Evolutionary conservation across 2,888 invertebrate species (phyloP), one percentile per base, ranked within the genome.

Genomic region (Apamea sordens): DNA sequence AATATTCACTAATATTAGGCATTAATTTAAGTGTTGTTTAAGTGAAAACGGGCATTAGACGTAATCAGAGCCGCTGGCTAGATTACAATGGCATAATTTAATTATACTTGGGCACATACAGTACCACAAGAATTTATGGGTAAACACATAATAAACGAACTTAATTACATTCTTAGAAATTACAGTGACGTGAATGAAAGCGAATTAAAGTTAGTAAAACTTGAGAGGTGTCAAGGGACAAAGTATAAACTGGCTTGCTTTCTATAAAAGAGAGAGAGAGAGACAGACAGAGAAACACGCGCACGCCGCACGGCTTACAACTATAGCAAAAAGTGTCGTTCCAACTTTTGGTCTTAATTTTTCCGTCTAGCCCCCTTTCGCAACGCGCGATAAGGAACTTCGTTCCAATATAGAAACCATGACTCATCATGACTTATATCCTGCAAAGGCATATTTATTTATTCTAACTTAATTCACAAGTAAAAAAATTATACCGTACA

Each of bases 141-240:
- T 41, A 41, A 67, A n/a, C 5, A n/a, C 10, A 18, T 59, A 36
- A 32, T 70, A 70, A 70, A 44, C 11, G 41, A 44, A 56, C 21
- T 59, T 75, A 75, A 75, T 59, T 11, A 70, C 18, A n/a, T 56
- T 41, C 53, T 24, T 28, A 28, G 68, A 53, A 68, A 44, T 56
- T 47, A 10, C 8, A 41, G 53, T 67, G 28, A 56, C 28, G 21
- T 7, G 21, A 41, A 28, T 56, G 44, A 74, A 74, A 44, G 2
- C 8, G 24, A 67, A 67, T 65, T 65, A 41, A 24, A 36, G 24
- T 36, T 36, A 15, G 4, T 5, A 41, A n/a, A n/a, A n/a, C n/a
- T n/a, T n/a, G n/a, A n/a, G n/a, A n/a, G n/a, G n/a, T n/a, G n/a
- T n/a, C n/a, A n/a, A n/a, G n/a, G n/a, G n/a, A n/a, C n/a, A n/a